phyloP scores from a whole-genome alignment of 2,797 vertebrate genomes.

The Phataginus tetradactyla region DNA sequence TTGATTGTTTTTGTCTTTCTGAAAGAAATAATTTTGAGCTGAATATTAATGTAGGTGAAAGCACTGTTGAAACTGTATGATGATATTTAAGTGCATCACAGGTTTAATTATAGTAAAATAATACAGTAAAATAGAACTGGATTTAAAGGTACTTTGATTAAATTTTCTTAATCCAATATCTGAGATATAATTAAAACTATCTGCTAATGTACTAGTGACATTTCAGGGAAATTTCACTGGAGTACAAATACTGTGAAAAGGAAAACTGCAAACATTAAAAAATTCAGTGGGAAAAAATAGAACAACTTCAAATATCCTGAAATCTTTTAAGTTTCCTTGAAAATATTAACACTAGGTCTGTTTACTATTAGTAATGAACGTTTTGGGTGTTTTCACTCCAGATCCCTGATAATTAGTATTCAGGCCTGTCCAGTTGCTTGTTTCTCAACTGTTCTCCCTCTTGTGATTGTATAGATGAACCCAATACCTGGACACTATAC shows the following conservation, averaged over 20 bases:
- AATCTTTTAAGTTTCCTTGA: not conserved
- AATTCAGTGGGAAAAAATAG: not conserved
- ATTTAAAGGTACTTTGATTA: constrained; percentile 12
- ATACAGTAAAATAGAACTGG: not conserved
- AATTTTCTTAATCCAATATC: not conserved
- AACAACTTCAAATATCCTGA: not conserved
- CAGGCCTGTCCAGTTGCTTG: not conserved
- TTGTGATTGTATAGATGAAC: not conserved
- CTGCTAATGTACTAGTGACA: not conserved
- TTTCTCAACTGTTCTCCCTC: not conserved
- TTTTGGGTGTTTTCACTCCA: not conserved
- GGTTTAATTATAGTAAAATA: not conserved
- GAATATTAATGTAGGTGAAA: constrained; percentile 11
- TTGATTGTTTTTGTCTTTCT: not conserved
- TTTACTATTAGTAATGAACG: not conserved
- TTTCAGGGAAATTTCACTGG: not conserved
- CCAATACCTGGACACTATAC: not conserved
- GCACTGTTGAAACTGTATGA: not conserved
- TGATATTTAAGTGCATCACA: not conserved
- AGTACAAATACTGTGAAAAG: not conserved
- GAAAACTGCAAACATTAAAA: not conserved
- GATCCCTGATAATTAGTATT: not conserved
- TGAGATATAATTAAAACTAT: not conserved
- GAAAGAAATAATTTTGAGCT: constrained; percentile 40
- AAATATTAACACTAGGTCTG: not conserved